Evolutionary conservation across 2,888 invertebrate species (phyloP).

Genomic region (Plusia festucae): DNA sequence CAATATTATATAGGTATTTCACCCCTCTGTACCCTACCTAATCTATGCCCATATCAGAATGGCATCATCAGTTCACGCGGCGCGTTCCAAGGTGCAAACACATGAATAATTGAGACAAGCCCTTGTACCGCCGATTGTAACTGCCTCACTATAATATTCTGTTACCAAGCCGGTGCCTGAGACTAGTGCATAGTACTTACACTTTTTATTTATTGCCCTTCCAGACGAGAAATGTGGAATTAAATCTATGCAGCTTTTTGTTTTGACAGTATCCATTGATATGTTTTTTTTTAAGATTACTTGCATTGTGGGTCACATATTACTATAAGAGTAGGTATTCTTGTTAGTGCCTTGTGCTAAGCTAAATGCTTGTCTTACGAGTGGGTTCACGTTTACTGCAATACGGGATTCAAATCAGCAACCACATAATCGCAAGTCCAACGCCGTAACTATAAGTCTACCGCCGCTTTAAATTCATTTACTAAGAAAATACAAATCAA

Average conservation of each 20-base stretch:
- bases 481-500: too few species aligned
- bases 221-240: constrained; percentile 16
- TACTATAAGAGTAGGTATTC: too few species aligned
- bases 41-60: constrained; percentile 59
- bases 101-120: constrained; percentile 73
- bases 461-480: too few species aligned
- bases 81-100: constrained; percentile 65
- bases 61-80: constrained; percentile 59
- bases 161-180: neutral
- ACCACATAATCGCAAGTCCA: too few species aligned
- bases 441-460: too few species aligned
- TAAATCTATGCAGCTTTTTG: neutral
- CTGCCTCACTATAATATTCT: constrained; percentile 13
- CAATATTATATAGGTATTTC: neutral
- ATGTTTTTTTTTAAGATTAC: too few species aligned
- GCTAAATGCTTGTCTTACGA: too few species aligned
- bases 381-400: too few species aligned
- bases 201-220: constrained; percentile 9
- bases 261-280: too few species aligned
- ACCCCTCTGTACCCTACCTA: constrained; percentile 18
- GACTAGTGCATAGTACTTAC: constrained; percentile 9
- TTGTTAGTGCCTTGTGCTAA: too few species aligned
- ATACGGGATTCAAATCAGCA: too few species aligned
- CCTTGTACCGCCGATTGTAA: constrained; percentile 24
- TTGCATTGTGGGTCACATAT: too few species aligned